Conservation (phyloP, 1,140 invertebrate species). For the Drosophila pachea region DNA sequence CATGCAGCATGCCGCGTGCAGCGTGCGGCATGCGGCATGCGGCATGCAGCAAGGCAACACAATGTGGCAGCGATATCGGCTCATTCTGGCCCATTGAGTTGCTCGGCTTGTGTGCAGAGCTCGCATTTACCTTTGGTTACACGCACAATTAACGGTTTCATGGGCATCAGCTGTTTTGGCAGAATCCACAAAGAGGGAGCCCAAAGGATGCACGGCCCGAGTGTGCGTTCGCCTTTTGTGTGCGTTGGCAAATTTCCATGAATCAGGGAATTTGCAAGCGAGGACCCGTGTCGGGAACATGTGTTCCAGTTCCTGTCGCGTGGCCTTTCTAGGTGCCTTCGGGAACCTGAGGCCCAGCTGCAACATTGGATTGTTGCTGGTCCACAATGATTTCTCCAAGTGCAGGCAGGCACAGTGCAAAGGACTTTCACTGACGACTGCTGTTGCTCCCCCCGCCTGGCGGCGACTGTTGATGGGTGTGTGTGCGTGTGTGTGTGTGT, state of each 20-base stretch:
- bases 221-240: slow-evolving; percentile 18
- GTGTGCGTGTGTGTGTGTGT: slow-evolving; percentile 6
- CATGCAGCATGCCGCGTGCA: too few species aligned
- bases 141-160: slow-evolving; percentile 69
- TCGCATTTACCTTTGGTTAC: slow-evolving; percentile 46
- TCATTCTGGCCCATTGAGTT: slow-evolving; percentile 45
- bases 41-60: background rate
- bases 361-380: slow-evolving; percentile 13
- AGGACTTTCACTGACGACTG: slow-evolving; percentile 74
- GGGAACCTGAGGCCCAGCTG: slow-evolving; percentile 55
- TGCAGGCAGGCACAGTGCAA: slow-evolving; percentile 59
- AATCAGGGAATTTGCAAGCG: slow-evolving; percentile 46
- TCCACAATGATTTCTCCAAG: slow-evolving; percentile 63
- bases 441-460: slow-evolving; percentile 32
- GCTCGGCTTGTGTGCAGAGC: slow-evolving; percentile 6
- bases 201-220: slow-evolving; percentile 11
- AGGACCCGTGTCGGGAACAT: slow-evolving; percentile 13
- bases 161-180: slow-evolving; percentile 63
- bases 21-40: too few species aligned
- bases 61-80: slow-evolving; percentile 15
- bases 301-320: slow-evolving; percentile 45
- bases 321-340: slow-evolving; percentile 39
- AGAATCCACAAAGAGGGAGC: slow-evolving; percentile 8
- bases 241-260: slow-evolving; percentile 37
- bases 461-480: background rate